phyloP scores from a whole-genome alignment of 1,140 invertebrate species.

The Hylaeus anthracinus region DNA sequence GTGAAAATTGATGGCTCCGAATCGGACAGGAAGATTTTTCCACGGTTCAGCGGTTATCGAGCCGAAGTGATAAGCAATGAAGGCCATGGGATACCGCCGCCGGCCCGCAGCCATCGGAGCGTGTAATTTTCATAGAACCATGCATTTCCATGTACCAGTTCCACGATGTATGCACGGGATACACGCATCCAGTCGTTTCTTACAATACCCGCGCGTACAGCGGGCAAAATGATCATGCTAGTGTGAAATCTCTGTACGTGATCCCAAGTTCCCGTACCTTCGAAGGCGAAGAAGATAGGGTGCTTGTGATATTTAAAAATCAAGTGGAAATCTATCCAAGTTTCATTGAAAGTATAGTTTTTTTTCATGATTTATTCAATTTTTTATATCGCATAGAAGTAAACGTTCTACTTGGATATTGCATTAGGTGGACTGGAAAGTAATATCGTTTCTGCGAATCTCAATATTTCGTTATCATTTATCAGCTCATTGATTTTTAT shows the following conservation, averaged over 20 bases:
- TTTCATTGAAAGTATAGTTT: too few species aligned
- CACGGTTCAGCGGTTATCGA: constrained; percentile 59
- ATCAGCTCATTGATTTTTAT: too few species aligned
- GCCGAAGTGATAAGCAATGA: constrained; percentile 64
- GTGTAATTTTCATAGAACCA: constrained; percentile 52
- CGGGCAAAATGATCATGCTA: neutral
- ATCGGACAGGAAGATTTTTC: constrained; percentile 65
- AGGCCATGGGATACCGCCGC: constrained; percentile 44
- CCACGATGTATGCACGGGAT: neutral
- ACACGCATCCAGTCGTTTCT: constrained; percentile 10
- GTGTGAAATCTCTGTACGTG: neutral
- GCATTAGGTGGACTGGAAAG: too few species aligned
- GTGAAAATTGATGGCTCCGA: constrained; percentile 62
- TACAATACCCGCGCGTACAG: neutral
- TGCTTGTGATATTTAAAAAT: too few species aligned
- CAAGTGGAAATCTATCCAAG: too few species aligned
- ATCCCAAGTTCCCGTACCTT: constrained; percentile 8
- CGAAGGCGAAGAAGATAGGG: too few species aligned
- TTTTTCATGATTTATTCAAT: too few species aligned
- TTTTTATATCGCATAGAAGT: too few species aligned
- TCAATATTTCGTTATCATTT: too few species aligned
- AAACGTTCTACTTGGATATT: too few species aligned
- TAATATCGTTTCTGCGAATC: too few species aligned
- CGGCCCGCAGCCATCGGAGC: constrained; percentile 29
- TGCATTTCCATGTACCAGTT: constrained; percentile 51